phyloP scores from a whole-genome alignment of 2,797 vertebrate species.

The Phrynocephalus guinanensis region DNA sequence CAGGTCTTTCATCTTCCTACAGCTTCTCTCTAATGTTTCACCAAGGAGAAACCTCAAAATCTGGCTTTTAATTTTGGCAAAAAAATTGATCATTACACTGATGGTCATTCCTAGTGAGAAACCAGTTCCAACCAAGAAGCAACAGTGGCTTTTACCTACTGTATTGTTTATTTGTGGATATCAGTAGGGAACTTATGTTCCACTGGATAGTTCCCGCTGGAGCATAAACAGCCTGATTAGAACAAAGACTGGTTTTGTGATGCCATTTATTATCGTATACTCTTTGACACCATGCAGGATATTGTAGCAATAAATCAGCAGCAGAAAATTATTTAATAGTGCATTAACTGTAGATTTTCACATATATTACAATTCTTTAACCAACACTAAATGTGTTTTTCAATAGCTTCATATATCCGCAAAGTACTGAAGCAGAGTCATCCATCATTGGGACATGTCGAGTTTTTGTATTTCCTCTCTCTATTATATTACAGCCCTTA shows the following conservation, averaged over 20 bases:
- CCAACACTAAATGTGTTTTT: constrained; percentile 68
- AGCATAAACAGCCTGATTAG: constrained; percentile 69
- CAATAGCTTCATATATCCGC: constrained; percentile 74
- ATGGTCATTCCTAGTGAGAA: background rate
- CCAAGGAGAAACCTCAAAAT: background rate
- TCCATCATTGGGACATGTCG: constrained; percentile 64
- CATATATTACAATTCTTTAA: constrained; percentile 70
- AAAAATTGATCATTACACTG: background rate
- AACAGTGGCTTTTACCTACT: background rate
- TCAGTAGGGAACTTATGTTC: constrained; percentile 48
- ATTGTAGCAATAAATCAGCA: constrained; percentile 75
- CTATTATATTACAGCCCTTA: constrained; percentile 69
- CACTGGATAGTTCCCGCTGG: constrained; percentile 57
- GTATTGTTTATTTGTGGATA: background rate
- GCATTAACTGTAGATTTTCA: constrained; percentile 74
- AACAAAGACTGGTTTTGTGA: constrained; percentile 72
- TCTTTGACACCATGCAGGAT: constrained; percentile 67
- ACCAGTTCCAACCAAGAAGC: background rate
- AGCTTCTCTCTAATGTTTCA: background rate
- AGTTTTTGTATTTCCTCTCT: constrained; percentile 61
- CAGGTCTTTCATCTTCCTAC: background rate
- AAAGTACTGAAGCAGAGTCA: constrained; percentile 63
- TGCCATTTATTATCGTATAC: constrained; percentile 70
- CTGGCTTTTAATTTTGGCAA: background rate
- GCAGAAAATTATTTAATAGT: constrained; percentile 78